Evolutionary conservation across 2,888 invertebrate genomes (phyloP), one percentile per base, ranked within the genome.

Genomic region (Pinctada fucata): DNA sequence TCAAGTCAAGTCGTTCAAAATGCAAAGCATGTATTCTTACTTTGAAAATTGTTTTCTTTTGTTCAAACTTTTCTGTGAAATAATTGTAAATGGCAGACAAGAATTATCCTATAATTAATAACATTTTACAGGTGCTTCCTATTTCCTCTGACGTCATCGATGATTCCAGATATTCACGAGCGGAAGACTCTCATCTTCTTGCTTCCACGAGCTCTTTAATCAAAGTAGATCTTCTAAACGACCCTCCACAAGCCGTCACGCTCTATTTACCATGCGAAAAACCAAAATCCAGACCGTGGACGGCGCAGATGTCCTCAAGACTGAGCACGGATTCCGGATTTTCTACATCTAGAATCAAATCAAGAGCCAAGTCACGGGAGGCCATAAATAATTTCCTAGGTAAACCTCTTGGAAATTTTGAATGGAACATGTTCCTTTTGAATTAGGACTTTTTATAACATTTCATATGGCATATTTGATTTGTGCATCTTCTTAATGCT

Each of bases 251-350:
- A 6, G 74, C 79, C 5, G 8, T 79, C 3, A 75, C 71, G 0
- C 65, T 79, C 6, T 52, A 45, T 45, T 45, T 79, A 45, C 79
- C 75, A 16, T 79, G 79, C 52, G 64, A 75, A 13, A 75, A 72
- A 58, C 79, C 79, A 0, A 52, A 67, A 8, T 31, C 50, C 8
- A 75, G 75, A 50, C 71, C 75, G 13, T 49, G 72, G 68, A 79
- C 75, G 45, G 72, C 65, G 1, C 65, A 68, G 1, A 45, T 78
- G 67, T 66, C 79, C 10, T 72, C 68, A 48, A 51, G 75, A 50
- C 49, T 67, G 2, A 66, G 65, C 6, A 58, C 75, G 45, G 75
- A 79, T 66, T 78, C 78, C 2, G 78, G 78, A 3, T 68, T 64
- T 58, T 74, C 79, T 16, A 48, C 51, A 3, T 79, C 79, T 6